These are phyloP conservation scores for Mellilla xanthometata DNA, from an alignment of 2,888 invertebrate species.

Conservation along the genomic window DNA sequence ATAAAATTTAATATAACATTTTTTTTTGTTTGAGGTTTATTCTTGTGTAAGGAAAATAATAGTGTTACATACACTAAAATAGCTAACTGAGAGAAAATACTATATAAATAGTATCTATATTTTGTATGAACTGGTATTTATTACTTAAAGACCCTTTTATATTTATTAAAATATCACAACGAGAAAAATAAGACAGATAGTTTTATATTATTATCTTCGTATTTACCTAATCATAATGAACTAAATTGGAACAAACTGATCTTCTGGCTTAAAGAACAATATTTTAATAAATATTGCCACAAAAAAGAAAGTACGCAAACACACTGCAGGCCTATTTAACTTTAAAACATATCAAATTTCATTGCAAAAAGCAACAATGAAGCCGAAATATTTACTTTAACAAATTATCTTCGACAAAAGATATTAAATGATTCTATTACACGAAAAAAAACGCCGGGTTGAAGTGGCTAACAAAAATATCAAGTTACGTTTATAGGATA, in stretches of 20 bases:
- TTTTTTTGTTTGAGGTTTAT: too few relatives aligned
- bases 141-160: too few relatives aligned
- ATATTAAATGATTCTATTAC: slow-evolving; percentile 55
- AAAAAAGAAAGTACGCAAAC: neutral
- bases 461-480: slow-evolving; percentile 63
- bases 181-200: too few relatives aligned
- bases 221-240: neutral
- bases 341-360: slow-evolving; percentile 39
- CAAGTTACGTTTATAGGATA: slow-evolving; percentile 52
- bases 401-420: slow-evolving; percentile 70
- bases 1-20: too few relatives aligned
- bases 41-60: too few relatives aligned
- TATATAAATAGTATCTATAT: too few relatives aligned
- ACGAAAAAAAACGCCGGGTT: slow-evolving; percentile 43
- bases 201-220: too few relatives aligned
- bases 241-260: neutral
- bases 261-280: too few relatives aligned
- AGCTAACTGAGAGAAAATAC: too few relatives aligned
- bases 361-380: slow-evolving; percentile 52
- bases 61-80: too few relatives aligned
- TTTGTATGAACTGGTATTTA: too few relatives aligned
- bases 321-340: slow-evolving; percentile 1
- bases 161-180: too few relatives aligned
- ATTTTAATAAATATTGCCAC: neutral
- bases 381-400: slow-evolving; percentile 72